Conservation (phyloP, 1,140 invertebrate genomes). For the Platyura marginata region DNA sequence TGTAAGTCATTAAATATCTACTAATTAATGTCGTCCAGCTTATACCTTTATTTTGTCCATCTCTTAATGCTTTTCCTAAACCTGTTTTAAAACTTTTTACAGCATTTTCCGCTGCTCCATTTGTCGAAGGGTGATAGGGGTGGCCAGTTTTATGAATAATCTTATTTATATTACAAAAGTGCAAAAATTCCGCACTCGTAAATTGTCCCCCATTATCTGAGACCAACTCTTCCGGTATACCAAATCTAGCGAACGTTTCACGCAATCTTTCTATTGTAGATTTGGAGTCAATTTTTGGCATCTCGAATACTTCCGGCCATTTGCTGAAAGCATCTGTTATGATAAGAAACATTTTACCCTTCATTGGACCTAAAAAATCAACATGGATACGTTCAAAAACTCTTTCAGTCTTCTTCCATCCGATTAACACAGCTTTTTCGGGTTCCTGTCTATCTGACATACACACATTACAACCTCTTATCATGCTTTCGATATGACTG, state of each 20-base stretch:
- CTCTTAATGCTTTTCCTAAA: slow-evolving; percentile 13
- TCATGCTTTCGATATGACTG: slow-evolving; percentile 14
- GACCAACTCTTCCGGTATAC: not conserved
- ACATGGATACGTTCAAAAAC: slow-evolving; percentile 26
- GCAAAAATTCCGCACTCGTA: not conserved
- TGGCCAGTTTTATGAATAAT: slow-evolving; percentile 14
- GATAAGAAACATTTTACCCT: slow-evolving; percentile 10
- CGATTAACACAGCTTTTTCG: not conserved
- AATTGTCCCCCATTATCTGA: slow-evolving; percentile 1
- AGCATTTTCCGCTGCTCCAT: slow-evolving; percentile 17
- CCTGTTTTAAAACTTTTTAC: slow-evolving; percentile 10
- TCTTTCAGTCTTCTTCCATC: not conserved
- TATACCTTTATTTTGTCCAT: slow-evolving; percentile 2
- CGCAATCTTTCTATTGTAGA: not conserved
- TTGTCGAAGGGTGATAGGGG: slow-evolving; percentile 18
- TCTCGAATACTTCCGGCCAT: slow-evolving; percentile 12
- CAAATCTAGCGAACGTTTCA: slow-evolving; percentile 1
- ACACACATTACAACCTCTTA: not conserved
- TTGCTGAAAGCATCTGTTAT: slow-evolving; percentile 16
- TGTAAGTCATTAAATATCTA: not conserved
- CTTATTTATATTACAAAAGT: slow-evolving; percentile 4
- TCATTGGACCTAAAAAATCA: slow-evolving; percentile 24
- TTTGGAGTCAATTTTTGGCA: not conserved
- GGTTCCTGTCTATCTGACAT: not conserved
- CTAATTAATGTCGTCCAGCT: slow-evolving; percentile 2